Evolutionary conservation across 2,113 vertebrate genomes (phyloP).

Genomic region (Hipposideros armiger): DNA sequence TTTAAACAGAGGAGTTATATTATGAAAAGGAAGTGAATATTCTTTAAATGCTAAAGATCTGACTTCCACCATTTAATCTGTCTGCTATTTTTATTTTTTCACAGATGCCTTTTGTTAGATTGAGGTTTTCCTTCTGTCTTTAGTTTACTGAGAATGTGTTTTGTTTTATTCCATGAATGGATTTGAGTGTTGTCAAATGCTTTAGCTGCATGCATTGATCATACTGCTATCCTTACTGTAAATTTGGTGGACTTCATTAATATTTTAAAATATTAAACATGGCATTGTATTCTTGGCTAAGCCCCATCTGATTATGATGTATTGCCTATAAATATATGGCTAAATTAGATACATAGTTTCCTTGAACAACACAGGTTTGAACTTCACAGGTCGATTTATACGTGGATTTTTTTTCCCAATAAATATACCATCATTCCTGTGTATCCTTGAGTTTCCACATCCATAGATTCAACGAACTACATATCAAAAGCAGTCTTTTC

Average conservation of each 20-base stretch:
- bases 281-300: background rate
- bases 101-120: background rate
- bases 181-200: background rate
- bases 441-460: background rate
- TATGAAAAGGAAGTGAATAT: background rate
- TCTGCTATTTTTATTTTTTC: background rate
- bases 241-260: background rate
- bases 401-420: background rate
- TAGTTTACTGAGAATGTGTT: background rate
- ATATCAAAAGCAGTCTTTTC: background rate
- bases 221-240: background rate
- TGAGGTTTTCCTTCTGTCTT: background rate
- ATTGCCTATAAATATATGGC: background rate
- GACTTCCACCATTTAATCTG: background rate
- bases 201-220: background rate
- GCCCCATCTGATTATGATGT: background rate
- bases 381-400: background rate
- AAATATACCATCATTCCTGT: background rate
- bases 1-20: background rate
- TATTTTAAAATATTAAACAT: background rate
- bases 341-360: background rate
- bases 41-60: constrained; percentile 3
- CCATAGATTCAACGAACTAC: background rate
- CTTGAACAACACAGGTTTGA: background rate
- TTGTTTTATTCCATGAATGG: background rate